phyloP scores from a whole-genome alignment of 2,113 vertebrate genomes.

The Nibea coibor region DNA sequence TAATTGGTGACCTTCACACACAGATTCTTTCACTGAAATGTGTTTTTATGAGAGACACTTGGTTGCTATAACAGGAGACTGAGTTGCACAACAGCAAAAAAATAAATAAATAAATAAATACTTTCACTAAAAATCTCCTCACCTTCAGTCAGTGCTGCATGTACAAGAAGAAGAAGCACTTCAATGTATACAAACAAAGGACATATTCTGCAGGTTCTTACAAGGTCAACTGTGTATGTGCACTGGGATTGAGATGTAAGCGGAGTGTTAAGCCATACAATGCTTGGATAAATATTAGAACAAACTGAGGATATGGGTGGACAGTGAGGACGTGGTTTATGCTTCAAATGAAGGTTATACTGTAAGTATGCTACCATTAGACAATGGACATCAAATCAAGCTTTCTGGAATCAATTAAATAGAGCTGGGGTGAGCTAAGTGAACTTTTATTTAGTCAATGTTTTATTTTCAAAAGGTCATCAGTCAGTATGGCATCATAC shows the following conservation, averaged over 20 bases:
- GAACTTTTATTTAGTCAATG: background rate
- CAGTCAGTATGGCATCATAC: background rate
- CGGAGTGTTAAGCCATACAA: background rate
- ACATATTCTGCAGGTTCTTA: background rate
- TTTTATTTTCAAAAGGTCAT: slow-evolving; percentile 6
- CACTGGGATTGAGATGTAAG: background rate
- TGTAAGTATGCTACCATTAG: background rate
- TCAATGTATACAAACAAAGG: background rate
- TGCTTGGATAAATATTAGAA: background rate
- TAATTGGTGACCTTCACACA: background rate
- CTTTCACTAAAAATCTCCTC: background rate
- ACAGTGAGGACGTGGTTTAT: background rate
- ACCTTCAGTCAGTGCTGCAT: background rate
- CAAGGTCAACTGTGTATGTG: background rate
- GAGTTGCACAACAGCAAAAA: background rate
- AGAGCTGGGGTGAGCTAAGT: background rate
- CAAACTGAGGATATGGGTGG: background rate
- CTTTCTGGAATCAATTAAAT: background rate
- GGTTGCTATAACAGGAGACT: background rate
- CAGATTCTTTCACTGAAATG: background rate
- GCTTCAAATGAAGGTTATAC: no score
- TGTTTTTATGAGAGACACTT: background rate
- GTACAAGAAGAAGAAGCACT: background rate
- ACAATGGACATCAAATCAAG: background rate
- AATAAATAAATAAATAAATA: no score